Base-by-base conservation (phyloP, 2,888 invertebrate species). In the Norana najaformis region DNA sequence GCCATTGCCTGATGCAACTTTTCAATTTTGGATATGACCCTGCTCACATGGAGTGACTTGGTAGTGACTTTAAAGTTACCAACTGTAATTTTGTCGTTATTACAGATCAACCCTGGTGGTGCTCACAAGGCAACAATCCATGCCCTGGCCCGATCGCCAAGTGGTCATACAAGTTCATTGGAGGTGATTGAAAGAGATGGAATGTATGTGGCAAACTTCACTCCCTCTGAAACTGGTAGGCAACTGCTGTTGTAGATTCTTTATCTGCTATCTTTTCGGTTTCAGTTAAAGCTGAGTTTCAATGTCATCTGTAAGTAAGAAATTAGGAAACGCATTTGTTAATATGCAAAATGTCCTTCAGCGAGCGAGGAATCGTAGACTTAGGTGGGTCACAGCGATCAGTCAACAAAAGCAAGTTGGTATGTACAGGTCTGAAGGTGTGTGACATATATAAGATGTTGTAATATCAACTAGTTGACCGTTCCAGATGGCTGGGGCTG, bases 221-320 rank as follows among this genome's bases (percentile, higher is more conserved):
- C 98, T 94, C 99, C 99, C 0, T 97, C 98, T 93, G 99, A 99
- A 95, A 97, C 98, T 83, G 99, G 99, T 95, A 92, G 92, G 95
- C 92, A 69, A 69, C 30, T 11, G 30, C 69, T 69, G 30, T 69
- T 1, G 13, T 47, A 23, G 2, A 47, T 47, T 47, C 47, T 47
- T 47, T 47, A 47, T 47, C 23, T 47, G 20, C 23, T 47, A 23
- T 23, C 47, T 23, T 47, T 47, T 47, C 4, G 23, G 23, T 47
- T 47, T 47, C 47, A 47, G 47, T 47, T 47, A 23, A 23, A 47
- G 47, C 23, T 47, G 18, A 18, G 41, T 41, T 47, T 47, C 47
- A 3, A 11, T 47, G 20, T 47, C 47, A 47, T 20, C 4, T 47
- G 47, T n/a, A n/a, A n/a, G n/a, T n/a, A n/a, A n/a, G n/a, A n/a